Evolutionary conservation across 2,888 invertebrate genomes (phyloP), one percentile per base, ranked within the genome.

Genomic region (Rhagonycha fulva): DNA sequence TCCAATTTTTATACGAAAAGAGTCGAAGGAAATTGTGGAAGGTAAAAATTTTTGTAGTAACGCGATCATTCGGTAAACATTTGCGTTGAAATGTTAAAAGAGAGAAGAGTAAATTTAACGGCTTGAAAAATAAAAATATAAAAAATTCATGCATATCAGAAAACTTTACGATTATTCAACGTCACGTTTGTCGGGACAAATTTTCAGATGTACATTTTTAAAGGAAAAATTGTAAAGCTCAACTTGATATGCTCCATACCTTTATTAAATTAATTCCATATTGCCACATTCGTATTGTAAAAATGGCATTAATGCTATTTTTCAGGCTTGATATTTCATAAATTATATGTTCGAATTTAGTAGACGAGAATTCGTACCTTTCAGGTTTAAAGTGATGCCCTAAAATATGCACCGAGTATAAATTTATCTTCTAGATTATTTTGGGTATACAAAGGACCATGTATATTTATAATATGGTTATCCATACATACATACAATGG

Each of bases 1-100:
- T 67, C 87, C 88, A 47, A 88, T 90, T 74, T 81, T 88, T 23
- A 82, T 90, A 26, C 86, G 89, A 71, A 86, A 87, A 76, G 88
- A 88, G 62, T 82, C 85, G 14, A 85, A 89, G 73, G 89, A 90
- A 74, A 85, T 87, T 14, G 83, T 86, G 30, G 88, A 86, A 89
- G 89, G 90, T 90, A 82, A 24, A 30, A 12, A 14, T 26, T 70
- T 9, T 66, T 11, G 9, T 71, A 24, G 24, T 66, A 47, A 47
- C 7, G 0, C 47, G 47, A 7, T 32, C 12, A n/a, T 47, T 47
- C 7, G 47, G 47, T 47, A 47, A n/a, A n/a, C 47, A 47, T 47
- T 47, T 47, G n/a, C n/a, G 47, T 47, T 47, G 4, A 10, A n/a
- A 47, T n/a, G 47, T 47, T 47, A 47, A 47, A 47, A 47, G 47